Evolutionary conservation across 2,888 invertebrate genomes (phyloP).

Genomic region (Conus canariensis): DNA sequence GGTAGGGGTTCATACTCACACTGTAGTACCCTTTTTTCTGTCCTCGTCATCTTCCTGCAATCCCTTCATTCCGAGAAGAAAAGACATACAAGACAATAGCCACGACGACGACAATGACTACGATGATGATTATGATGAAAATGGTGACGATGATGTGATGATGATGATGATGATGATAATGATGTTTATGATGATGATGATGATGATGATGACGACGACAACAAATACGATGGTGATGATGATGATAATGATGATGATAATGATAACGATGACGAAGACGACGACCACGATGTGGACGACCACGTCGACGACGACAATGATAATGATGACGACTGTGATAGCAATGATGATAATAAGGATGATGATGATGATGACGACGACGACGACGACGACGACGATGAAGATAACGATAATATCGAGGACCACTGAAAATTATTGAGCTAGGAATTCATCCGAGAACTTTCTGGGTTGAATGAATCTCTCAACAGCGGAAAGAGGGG

Average conservation of each 20-base stretch:
- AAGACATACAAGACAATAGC: not conserved
- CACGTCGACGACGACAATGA: no score
- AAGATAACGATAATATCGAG: no score
- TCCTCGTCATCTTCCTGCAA: no score
- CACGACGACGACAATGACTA: not conserved
- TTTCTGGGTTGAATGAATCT: no score
- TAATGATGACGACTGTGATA: not conserved
- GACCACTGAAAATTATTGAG: no score
- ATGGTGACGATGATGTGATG: conserved; percentile 21
- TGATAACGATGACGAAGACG: not conserved
- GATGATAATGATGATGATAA: not conserved
- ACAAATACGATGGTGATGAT: not conserved
- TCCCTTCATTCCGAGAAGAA: no score
- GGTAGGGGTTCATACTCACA: no score
- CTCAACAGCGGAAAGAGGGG: no score
- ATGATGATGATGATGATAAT: conserved; percentile 38
- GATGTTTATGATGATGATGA: not conserved
- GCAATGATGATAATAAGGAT: not conserved
- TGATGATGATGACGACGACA: not conserved
- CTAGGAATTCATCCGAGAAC: no score
- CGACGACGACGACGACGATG: no score
- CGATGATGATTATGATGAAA: not conserved
- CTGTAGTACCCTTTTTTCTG: no score
- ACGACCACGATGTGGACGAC: no score
- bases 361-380: not conserved